Evolutionary conservation across 2,888 invertebrate species (phyloP).

Genomic region (Anoplius nigerrimus): DNA sequence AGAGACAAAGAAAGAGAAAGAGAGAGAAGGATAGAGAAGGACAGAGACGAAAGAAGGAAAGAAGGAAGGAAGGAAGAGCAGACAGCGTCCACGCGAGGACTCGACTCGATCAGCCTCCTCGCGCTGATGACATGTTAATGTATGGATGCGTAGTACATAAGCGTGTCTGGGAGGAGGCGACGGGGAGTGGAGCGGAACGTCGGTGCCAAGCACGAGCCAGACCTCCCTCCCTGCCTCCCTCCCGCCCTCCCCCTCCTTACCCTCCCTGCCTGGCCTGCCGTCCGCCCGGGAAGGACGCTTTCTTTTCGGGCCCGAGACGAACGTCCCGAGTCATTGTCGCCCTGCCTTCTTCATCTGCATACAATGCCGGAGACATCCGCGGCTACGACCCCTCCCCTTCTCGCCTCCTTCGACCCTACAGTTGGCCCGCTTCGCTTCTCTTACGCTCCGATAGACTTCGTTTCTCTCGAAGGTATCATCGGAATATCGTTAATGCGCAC

Average conservation of each 20-base stretch:
- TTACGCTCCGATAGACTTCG: background rate
- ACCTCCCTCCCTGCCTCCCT: conserved; percentile 7
- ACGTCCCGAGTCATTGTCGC: conserved; percentile 72
- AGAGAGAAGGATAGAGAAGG: conserved; percentile 3
- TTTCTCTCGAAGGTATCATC: conserved; percentile 58
- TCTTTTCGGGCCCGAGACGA: conserved; percentile 37
- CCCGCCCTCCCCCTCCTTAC: background rate
- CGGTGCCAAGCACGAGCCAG: conserved; percentile 46
- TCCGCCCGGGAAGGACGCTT: conserved; percentile 21
- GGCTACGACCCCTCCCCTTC: conserved; percentile 40
- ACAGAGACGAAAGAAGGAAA: background rate
- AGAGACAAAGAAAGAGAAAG: background rate
- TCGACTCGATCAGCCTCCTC: conserved; percentile 40
- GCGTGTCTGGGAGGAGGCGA: conserved; percentile 52
- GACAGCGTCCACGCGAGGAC: background rate
- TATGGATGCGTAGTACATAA: conserved; percentile 64
- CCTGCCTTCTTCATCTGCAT: conserved; percentile 75
- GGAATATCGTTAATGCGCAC: conserved; percentile 68
- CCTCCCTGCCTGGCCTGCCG: too few species aligned
- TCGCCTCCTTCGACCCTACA: conserved; percentile 13
- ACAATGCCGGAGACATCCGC: conserved; percentile 71
- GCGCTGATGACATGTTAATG: conserved; percentile 69
- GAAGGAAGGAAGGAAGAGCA: background rate
- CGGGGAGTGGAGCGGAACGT: conserved; percentile 24
- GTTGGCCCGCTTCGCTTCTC: conserved; percentile 1